Percentiles rank a stretch among this genome's conserved stretches.
Conservation (phyloP, 2,888 invertebrate genomes). For the Microplitis manilae region DNA sequence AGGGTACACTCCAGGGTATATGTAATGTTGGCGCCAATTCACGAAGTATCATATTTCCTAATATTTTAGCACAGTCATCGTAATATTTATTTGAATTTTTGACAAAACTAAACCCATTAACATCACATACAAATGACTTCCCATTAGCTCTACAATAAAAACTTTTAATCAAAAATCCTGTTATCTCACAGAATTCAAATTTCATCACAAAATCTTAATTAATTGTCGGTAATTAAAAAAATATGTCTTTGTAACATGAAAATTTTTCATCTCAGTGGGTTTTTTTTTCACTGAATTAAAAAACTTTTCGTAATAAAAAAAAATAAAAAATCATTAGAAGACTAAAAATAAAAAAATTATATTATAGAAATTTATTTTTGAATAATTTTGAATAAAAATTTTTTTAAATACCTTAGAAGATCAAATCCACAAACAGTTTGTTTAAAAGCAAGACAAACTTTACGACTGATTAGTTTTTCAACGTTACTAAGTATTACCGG, state of each 20-base stretch:
- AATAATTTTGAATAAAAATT: conserved; percentile 19
- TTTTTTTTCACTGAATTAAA: no score
- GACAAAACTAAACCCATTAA: conserved; percentile 99
- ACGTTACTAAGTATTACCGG: conserved; percentile 97
- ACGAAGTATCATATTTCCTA: conserved; percentile 97
- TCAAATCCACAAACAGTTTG: conserved; percentile 99
- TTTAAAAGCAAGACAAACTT: conserved; percentile 96
- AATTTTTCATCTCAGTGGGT: no score
- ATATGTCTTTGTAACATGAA: no score
- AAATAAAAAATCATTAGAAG: no score
- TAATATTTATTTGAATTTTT: conserved; percentile 99
- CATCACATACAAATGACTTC: conserved; percentile 99
- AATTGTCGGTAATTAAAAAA: no score
- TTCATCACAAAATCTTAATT: no score
- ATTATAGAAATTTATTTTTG: conserved; percentile 7
- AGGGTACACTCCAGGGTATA: conserved; percentile 98
- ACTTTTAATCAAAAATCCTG: neutral
- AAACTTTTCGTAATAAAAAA: no score
- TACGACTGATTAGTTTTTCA: conserved; percentile 97
- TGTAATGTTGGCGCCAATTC: conserved; percentile 95
- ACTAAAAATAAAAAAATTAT: conserved; percentile 21
- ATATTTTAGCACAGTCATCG: conserved; percentile 98
- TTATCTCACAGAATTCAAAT: no score
- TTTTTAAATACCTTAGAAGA: conserved; percentile 79
- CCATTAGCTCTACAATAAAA: conserved; percentile 88